Conservation (phyloP, 2,113 vertebrate species). For the Verasper variegatus region DNA sequence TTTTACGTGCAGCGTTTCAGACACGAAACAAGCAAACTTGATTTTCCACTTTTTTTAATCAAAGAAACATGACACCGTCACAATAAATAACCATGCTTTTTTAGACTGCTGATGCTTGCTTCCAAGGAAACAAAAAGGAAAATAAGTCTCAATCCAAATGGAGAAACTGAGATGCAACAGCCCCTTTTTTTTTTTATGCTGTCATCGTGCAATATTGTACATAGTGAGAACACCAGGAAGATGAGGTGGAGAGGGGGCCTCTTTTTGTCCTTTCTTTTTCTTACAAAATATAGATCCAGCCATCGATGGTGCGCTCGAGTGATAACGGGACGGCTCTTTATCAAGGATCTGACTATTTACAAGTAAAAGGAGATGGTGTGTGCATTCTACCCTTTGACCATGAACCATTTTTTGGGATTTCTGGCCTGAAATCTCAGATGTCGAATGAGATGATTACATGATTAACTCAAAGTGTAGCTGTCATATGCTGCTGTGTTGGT, state of each 20-base stretch:
- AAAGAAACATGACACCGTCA: constrained; percentile 85
- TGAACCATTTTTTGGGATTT: constrained; percentile 3
- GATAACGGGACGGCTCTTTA: constrained; percentile 72
- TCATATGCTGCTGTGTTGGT: constrained; percentile 17
- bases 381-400: constrained; percentile 1
- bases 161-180: constrained; percentile 66
- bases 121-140: constrained; percentile 52
- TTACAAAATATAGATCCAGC: constrained; percentile 78
- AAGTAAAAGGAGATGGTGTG: constrained; percentile 28
- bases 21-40: constrained; percentile 6
- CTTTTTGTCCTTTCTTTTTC: constrained; percentile 62
- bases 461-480: not conserved
- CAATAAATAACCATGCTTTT: constrained; percentile 87
- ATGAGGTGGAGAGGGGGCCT: not conserved
- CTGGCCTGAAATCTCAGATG: not conserved
- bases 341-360: constrained; percentile 70
- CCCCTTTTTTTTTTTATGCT: constrained; percentile 43
- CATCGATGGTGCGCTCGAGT: constrained; percentile 17
- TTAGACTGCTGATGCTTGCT: constrained; percentile 70
- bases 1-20: constrained; percentile 6
- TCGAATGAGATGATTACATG: constrained; percentile 9
- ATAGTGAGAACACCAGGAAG: constrained; percentile 69
- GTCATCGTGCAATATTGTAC: constrained; percentile 78
- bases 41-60: constrained; percentile 75
- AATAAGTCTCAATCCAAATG: constrained; percentile 59